Conservation (phyloP, 2,888 invertebrate species). For the Lagria hirta region DNA sequence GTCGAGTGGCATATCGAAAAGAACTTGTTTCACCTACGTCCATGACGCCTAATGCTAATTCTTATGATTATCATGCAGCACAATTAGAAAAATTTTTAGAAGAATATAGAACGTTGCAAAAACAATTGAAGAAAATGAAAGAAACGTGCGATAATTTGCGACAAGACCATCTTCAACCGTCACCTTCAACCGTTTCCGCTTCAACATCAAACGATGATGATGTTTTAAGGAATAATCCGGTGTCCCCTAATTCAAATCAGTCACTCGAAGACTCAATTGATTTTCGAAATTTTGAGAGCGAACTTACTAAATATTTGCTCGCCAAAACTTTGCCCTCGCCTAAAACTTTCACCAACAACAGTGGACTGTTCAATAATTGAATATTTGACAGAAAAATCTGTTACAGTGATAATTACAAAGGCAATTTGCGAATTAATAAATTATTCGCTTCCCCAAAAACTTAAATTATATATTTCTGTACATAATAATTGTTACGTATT, state of each 20-base stretch:
- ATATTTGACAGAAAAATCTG: slow-evolving; percentile 18
- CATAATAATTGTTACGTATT: slow-evolving; percentile 30
- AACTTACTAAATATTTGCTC: slow-evolving; percentile 52
- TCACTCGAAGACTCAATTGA: slow-evolving; percentile 54
- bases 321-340: slow-evolving; percentile 40
- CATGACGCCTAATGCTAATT: slow-evolving; percentile 53
- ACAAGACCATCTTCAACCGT: slow-evolving; percentile 49
- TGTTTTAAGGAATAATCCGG: slow-evolving; percentile 48
- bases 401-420: slow-evolving; percentile 17
- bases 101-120: slow-evolving; percentile 75
- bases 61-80: slow-evolving; percentile 77
- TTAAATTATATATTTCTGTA: slow-evolving; percentile 23
- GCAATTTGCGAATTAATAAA: slow-evolving; percentile 4
- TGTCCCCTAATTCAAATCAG: slow-evolving; percentile 55
- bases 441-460: slow-evolving; percentile 3
- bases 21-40: slow-evolving; percentile 33
- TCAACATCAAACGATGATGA: slow-evolving; percentile 30
- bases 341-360: slow-evolving; percentile 32
- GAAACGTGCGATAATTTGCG: slow-evolving; percentile 72
- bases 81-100: slow-evolving; percentile 78
- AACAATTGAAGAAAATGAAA: slow-evolving; percentile 78
- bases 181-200: slow-evolving; percentile 52
- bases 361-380: slow-evolving; percentile 35
- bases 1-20: slow-evolving; percentile 38
- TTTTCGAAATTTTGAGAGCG: slow-evolving; percentile 59